Base-by-base conservation (phyloP, 92 coral and sea anemone species). In the Palythoa heliodiscus region DNA sequence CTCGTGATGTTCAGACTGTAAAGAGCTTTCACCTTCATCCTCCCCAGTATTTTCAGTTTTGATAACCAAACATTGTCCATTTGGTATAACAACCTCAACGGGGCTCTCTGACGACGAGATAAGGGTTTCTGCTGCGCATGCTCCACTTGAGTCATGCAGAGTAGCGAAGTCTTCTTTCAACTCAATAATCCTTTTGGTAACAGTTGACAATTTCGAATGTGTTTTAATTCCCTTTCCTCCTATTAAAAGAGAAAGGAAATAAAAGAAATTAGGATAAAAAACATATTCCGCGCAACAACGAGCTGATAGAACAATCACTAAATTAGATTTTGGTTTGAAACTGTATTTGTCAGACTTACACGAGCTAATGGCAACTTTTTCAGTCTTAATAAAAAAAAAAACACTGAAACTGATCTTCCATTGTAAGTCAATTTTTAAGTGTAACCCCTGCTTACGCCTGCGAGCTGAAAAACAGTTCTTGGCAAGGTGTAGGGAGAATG, bases 51-150 rank as follows among this genome's bases (percentile, higher is more conserved):
- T 40, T 35, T 80, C 84, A 12, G 84, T 80, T 80, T 80, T 80
- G 17, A 80, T 80, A 24, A 80, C 84, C 14, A 80, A 74, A 39
- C 84, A 80, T 66, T 80, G 72, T 24, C 84, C 84, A 29, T 80
- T 80, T 43, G 84, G 84, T 80, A 80, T 80, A 16, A 80, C 84
- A 13, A 80, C 84, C 74, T 80, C 84, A 13, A 80, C 72, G 2
- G 84, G 57, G 13, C 73, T 43, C 14, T 80, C 84, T 12, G 43
- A 9, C 23, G 74, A 29, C 19, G 22, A 15, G 38, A 38, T 53
- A 29, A 23, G 58, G 37, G 63, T 35, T 7, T 66, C 74, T 8
- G 58, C 0, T 53, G 48, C 48, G 60, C 84, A 63, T 4, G 84
- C 50, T 70, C 70, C 84, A 25, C 84, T 80, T 15, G 84, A 80